Evolutionary conservation across 2,888 invertebrate species (phyloP), one percentile per base, ranked within the genome.

Genomic region (Ashinkailepas kermadecensis): DNA sequence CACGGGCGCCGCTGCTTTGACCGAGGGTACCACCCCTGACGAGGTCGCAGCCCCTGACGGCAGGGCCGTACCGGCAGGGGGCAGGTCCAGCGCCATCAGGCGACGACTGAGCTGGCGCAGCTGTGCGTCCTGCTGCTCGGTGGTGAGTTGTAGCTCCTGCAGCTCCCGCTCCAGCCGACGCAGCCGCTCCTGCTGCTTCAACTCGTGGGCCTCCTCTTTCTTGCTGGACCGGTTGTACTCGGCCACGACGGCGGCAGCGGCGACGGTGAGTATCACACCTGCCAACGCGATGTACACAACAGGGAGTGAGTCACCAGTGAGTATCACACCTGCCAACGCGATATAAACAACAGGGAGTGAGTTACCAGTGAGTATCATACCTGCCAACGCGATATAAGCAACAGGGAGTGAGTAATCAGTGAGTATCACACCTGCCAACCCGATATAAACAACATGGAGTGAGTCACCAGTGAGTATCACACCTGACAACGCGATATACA

Each of bases 71-170:
- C 25, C 13, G 25, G 25, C 25, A 12, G 67, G 67, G 13, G 12
- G 67, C 11, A 25, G 67, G 25, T 23, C 13, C 25, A 67, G 67
- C 25, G 67, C 67, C 67, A 67, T 15, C 67, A 67, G 67, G 11
- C 25, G 88, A 84, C 92, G 89, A 83, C 91, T 90, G 87, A 97
- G 89, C 89, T 95, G 94, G 84, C 91, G 89, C 21, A 97, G 91
- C 87, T 95, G 93, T 59, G 93, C 91, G 85, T 93, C 92, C 87
- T 96, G 95, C 84, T 91, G 90, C 86, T 93, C 92, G 15, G 93
- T 82, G 23, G 83, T 82, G 80, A 86, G 84, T 81, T 80, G 84
- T 82, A 85, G 70, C 39, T 85, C 85, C 12, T 83, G 82, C 13
- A 85, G 90, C 82, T 92, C 91, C 85, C 93, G 91, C 85, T 91